Evolutionary conservation across 1,140 invertebrate species (phyloP).

Genomic region (Zaprionus tsacasi): DNA sequence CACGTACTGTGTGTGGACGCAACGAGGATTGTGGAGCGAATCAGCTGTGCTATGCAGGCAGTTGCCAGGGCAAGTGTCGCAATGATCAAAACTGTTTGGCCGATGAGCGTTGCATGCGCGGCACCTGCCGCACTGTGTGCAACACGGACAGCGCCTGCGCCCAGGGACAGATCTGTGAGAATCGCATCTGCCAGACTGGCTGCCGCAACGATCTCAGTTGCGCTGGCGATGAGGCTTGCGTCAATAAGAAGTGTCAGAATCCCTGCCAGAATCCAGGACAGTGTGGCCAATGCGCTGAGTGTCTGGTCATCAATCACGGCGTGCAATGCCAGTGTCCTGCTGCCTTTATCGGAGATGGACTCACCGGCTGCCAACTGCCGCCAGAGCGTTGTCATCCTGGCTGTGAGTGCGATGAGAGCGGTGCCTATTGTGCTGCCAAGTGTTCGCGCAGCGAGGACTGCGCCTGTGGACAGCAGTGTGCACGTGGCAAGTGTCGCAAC

Average conservation of each 20-base stretch:
- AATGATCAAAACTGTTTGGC: slow-evolving; percentile 92
- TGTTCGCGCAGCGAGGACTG: slow-evolving; percentile 90
- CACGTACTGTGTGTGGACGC: slow-evolving; percentile 86
- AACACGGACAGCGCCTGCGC: slow-evolving; percentile 93
- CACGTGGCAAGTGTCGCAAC: slow-evolving; percentile 85
- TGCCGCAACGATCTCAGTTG: slow-evolving; percentile 93
- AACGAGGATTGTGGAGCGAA: slow-evolving; percentile 88
- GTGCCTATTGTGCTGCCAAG: slow-evolving; percentile 88
- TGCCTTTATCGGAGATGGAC: slow-evolving; percentile 92
- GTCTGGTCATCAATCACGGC: slow-evolving; percentile 92
- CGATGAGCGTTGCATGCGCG: slow-evolving; percentile 92
- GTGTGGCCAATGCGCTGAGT: slow-evolving; percentile 93
- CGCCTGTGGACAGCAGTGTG: slow-evolving; percentile 88
- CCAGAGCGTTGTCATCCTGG: slow-evolving; percentile 87
- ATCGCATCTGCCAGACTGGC: slow-evolving; percentile 92
- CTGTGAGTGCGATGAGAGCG: slow-evolving; percentile 91
- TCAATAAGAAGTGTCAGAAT: slow-evolving; percentile 93
- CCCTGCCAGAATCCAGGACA: slow-evolving; percentile 88
- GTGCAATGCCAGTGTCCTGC: slow-evolving; percentile 93
- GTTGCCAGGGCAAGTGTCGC: slow-evolving; percentile 90
- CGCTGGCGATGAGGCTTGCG: slow-evolving; percentile 89
- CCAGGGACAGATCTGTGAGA: slow-evolving; percentile 93
- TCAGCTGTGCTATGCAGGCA: slow-evolving; percentile 89
- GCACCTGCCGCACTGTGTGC: slow-evolving; percentile 92
- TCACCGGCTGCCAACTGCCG: slow-evolving; percentile 89